Evolutionary conservation across 2,888 invertebrate species (phyloP).

Genomic region (Axea sp.): DNA sequence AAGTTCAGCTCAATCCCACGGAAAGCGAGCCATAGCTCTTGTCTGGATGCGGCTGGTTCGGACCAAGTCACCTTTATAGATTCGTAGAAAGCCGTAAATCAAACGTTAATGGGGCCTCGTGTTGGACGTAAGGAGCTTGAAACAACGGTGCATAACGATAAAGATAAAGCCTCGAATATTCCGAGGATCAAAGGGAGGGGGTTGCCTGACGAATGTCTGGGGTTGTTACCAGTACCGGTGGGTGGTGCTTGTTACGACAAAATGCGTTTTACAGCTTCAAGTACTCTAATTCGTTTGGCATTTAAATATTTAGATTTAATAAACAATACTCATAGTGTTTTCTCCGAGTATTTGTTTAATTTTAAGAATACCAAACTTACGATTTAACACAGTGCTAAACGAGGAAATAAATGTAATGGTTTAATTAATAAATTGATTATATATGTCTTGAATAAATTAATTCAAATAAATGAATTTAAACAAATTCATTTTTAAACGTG

Average conservation of each 20-base stretch:
- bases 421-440: too few relatives aligned
- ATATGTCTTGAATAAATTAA: too few relatives aligned
- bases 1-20: constrained; percentile 64
- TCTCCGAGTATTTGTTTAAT: too few relatives aligned
- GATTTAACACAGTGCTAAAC: too few relatives aligned
- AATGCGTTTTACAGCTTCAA: constrained; percentile 13
- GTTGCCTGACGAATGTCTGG: constrained; percentile 40
- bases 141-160: constrained; percentile 78
- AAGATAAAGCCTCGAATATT: constrained; percentile 73
- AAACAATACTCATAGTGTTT: too few relatives aligned
- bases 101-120: constrained; percentile 78
- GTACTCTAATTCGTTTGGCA: constrained; percentile 6
- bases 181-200: constrained; percentile 23
- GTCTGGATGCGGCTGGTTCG: constrained; percentile 63
- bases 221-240: constrained; percentile 35
- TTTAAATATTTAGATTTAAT: too few relatives aligned
- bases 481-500: too few relatives aligned
- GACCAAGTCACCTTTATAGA: constrained; percentile 75
- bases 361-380: too few relatives aligned
- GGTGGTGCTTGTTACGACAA: constrained; percentile 31
- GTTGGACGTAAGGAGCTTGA: constrained; percentile 77
- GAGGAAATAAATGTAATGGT: too few relatives aligned
- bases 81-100: constrained; percentile 79
- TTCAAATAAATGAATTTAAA: too few relatives aligned
- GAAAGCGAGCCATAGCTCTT: constrained; percentile 55